A percentile compares a stretch with the other conserved stretches of the same genome.
phyloP scores from a whole-genome alignment of 2,113 vertebrate genomes.

The Astatotilapia flaviijosephi region DNA sequence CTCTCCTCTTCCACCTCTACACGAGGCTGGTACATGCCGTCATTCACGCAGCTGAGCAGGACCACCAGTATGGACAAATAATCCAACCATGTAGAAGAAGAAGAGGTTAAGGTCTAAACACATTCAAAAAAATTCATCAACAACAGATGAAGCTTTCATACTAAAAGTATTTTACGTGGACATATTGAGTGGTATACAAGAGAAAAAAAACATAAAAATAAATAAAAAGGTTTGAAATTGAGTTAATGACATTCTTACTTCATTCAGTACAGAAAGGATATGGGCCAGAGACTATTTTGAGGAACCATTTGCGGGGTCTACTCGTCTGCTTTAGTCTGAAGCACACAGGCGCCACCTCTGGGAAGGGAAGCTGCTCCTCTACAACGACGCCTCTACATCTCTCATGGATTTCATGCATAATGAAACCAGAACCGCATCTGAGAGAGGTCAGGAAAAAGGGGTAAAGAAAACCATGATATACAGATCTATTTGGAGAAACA shows the following conservation, averaged over 20 bases:
- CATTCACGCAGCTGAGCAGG: neutral
- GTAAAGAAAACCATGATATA: neutral
- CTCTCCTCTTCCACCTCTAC: neutral
- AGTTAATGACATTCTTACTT: neutral
- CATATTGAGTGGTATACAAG: neutral
- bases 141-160: neutral
- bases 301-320: neutral
- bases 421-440: neutral
- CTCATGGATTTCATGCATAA: neutral
- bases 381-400: neutral
- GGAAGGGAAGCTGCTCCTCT: neutral
- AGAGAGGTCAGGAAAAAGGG: neutral
- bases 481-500: neutral
- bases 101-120: neutral
- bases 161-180: neutral
- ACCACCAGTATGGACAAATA: neutral
- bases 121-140: neutral
- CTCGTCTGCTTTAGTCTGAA: neutral
- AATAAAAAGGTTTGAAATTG: neutral
- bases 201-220: rapidly evolving
- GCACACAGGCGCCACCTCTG: neutral
- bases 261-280: neutral
- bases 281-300: neutral
- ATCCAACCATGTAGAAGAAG: neutral
- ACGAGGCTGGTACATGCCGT: neutral